phyloP scores from a whole-genome alignment of 2,888 invertebrate species.

The Clistopyga incitator region DNA sequence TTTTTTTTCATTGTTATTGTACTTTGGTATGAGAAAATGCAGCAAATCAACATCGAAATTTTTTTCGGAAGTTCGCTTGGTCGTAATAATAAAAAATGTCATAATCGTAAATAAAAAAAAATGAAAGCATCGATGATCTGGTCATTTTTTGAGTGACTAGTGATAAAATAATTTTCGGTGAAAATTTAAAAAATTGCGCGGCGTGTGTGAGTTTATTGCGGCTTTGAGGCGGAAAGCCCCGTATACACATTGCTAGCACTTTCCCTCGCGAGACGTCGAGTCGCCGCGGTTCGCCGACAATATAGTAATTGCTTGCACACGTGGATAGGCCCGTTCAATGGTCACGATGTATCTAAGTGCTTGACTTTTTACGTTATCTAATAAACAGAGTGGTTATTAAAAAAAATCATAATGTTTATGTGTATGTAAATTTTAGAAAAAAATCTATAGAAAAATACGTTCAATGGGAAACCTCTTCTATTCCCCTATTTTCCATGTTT shows the following conservation, averaged over 20 bases:
- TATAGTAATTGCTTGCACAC: conserved; percentile 27
- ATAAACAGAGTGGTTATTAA: background rate
- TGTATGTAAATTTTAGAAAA: background rate
- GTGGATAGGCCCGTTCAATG: background rate
- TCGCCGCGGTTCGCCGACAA: conserved; percentile 17
- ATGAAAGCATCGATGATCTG: too few relatives aligned
- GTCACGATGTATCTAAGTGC: background rate
- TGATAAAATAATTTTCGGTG: too few relatives aligned
- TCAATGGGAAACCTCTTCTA: too few relatives aligned
- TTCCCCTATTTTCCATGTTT: too few relatives aligned
- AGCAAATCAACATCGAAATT: too few relatives aligned
- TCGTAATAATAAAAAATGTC: too few relatives aligned
- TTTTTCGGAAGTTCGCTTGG: too few relatives aligned
- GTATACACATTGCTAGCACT: background rate
- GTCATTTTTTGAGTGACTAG: too few relatives aligned
- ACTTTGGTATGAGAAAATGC: background rate
- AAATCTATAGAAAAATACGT: too few relatives aligned
- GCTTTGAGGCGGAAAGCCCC: background rate
- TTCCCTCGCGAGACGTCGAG: conserved; percentile 13
- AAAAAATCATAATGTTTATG: background rate
- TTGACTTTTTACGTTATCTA: background rate
- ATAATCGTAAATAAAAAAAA: too few relatives aligned
- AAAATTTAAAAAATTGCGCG: too few relatives aligned
- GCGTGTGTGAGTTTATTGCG: too few relatives aligned
- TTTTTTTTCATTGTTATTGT: background rate